Evolutionary conservation across 2,113 vertebrate species (phyloP), one percentile per base, ranked within the genome.

Genomic region (Perognathus longimembris): DNA sequence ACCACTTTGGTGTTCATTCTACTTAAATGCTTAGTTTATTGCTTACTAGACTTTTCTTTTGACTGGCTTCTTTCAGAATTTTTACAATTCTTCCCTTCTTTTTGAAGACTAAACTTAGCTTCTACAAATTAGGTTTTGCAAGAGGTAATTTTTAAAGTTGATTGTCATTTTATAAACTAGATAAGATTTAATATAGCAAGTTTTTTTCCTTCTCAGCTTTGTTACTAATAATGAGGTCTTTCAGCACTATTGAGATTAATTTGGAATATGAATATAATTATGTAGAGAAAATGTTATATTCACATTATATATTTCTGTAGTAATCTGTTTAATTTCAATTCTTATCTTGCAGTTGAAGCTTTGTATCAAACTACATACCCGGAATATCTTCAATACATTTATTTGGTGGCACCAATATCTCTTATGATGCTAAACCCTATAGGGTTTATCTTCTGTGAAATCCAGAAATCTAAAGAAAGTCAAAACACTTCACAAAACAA

Each of bases 341-440:
- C 18, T 87, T 98, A 71, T 95, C 97, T 98, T 97, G 57, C 98
- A 99, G 99, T 99, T 97, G 98, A 99, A 97, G 99, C 99, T 97
- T 98, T 99, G 45, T 99, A 99, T 98, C 97, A 98, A 96, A 98
- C 97, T 91, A 99, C 99, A 63, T 98, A 99, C 79, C 99, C 99
- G 70, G 99, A 99, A 86, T 99, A 99, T 97, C 98, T 99, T 42
- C 99, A 99, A 98, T 99, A 99, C 96, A 99, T 99, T 97, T 99
- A 99, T 97, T 97, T 99, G 98, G 99, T 99, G 89, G 99, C 99
- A 70, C 99, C 99, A 22, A 98, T 99, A 95, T 99, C 99, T 94
- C 98, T 99, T 85, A 99, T 99, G 98, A 97, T 99, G 97, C 97
- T 99, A 66, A 99, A 99, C 96, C 99, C 99, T 17, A 97, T 99